Percentiles rank a stretch among this genome's conserved stretches.
Evolutionary conservation across 2,113 vertebrate genomes (phyloP).

Genomic region (Rousettus leschenaultii): DNA sequence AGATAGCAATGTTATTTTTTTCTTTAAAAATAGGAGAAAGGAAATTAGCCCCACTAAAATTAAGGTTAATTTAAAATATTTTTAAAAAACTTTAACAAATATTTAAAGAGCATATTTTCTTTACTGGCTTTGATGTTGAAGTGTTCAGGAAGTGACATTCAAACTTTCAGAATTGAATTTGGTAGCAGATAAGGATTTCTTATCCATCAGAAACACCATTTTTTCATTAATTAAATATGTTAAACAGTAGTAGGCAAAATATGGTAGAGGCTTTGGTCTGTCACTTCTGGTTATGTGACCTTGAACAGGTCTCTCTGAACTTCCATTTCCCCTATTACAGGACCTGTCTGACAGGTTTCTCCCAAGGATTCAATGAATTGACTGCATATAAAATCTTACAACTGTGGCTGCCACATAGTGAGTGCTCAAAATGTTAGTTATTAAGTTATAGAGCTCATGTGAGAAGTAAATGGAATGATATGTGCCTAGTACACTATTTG

Average conservation of each 20-base stretch:
- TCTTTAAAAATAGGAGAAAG: neutral
- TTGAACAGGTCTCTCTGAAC: neutral
- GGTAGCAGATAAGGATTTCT: neutral
- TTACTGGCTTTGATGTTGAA: neutral
- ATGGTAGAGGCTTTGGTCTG: neutral
- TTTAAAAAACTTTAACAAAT: neutral
- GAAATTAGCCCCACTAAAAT: neutral
- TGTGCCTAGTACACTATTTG: neutral
- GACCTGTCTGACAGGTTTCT: neutral
- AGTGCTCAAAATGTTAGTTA: neutral
- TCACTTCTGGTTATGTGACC: neutral
- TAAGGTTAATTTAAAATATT: slow-evolving; percentile 30
- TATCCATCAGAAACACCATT: neutral
- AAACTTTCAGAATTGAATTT: neutral
- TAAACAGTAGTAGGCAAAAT: neutral
- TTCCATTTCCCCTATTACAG: neutral
- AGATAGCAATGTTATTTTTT: neutral
- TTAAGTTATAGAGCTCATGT: neutral
- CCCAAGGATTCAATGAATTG: neutral
- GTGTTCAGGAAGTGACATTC: neutral
- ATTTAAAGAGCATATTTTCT: neutral
- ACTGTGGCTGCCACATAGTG: neutral
- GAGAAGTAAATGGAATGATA: neutral
- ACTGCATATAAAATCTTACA: neutral
- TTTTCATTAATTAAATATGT: slow-evolving; percentile 19